Conservation (phyloP, 2,888 invertebrate species). For the Timandra comae region DNA sequence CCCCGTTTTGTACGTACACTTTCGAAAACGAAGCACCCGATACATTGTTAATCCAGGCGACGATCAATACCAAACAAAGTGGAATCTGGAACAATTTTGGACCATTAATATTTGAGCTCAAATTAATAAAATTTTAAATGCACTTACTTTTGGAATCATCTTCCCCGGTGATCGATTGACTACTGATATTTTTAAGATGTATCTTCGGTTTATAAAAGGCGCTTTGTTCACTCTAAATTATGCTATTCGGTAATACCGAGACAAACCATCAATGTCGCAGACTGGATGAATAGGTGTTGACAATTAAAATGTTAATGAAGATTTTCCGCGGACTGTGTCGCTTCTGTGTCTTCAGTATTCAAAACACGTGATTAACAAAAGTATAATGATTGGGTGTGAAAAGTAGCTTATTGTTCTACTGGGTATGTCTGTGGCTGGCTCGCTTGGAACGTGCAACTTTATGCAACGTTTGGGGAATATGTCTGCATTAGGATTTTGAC, state of each 20-base stretch:
- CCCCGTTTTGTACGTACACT: constrained; percentile 50
- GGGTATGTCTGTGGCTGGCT: constrained; percentile 38
- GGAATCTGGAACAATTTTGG: constrained; percentile 39
- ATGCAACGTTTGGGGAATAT: constrained; percentile 46
- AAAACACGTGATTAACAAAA: constrained; percentile 54
- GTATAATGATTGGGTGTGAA: constrained; percentile 46
- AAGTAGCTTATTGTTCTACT: constrained; percentile 42
- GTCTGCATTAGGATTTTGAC: too few relatives aligned
- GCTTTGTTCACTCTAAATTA: constrained; percentile 62
- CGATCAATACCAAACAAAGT: constrained; percentile 28
- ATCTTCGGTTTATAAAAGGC: constrained; percentile 58
- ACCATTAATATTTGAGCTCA: constrained; percentile 6
- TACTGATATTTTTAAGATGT: constrained; percentile 63
- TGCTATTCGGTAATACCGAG: constrained; percentile 70
- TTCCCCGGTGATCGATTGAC: constrained; percentile 58
- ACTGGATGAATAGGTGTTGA: constrained; percentile 59
- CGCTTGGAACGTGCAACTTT: constrained; percentile 19
- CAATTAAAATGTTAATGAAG: constrained; percentile 70
- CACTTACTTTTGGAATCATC: constrained; percentile 67
- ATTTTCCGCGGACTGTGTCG: constrained; percentile 55
- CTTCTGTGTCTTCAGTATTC: constrained; percentile 44
- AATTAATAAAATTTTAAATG: constrained; percentile 6
- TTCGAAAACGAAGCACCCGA: constrained; percentile 48
- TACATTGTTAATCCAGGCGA: constrained; percentile 28
- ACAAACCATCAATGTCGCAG: constrained; percentile 73